Evolutionary conservation across 2,888 invertebrate genomes (phyloP), one percentile per base, ranked within the genome.

Genomic region (Pantelozetes paolii): DNA sequence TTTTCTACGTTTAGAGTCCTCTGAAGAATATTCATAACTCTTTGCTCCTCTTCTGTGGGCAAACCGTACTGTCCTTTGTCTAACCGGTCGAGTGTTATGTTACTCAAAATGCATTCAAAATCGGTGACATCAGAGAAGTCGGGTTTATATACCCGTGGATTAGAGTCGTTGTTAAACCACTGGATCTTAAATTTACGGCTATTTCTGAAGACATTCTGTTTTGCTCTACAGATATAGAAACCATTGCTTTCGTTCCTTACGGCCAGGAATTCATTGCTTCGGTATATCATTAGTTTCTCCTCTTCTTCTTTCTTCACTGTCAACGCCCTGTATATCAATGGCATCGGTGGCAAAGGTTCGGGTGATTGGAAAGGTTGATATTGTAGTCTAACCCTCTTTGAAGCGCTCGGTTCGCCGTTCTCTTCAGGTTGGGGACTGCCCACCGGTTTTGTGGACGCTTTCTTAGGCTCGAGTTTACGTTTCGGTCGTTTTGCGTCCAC

Each of bases 91-190:
- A 94, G 84, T 78, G 89, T 89, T 76, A 94, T 85, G 78, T 92
- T 93, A 9, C 94, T 93, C 78, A 91, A 85, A 82, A 93, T 91
- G 82, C 92, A 92, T 82, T 92, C 92, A 84, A 92, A 91, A 82
- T 91, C 90, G 80, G 91, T 94, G 77, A 87, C 85, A 81, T 94
- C 94, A 82, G 92, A 91, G 83, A 93, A 94, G 84, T 94, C 94
- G 0, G 92, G 91, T 76, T 89, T 89, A 84, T 92, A 94, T 1
- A 90, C 87, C 82, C 80, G 78, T 11, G 82, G 80, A n/a, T 80
- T 79, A 71, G 80, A 78, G 70, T 80, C 80, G 69, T 81, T 75
- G 64, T 79, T 80, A 71, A 94, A 84, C 94, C 94, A 94, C 80
- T 92, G 89, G 79, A 94, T 94, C 81, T 89, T 89, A 81, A 94